These are phyloP conservation scores for Steinernema khuongi DNA, from an alignment of 1,140 invertebrate species.

Conservation along the genomic window DNA sequence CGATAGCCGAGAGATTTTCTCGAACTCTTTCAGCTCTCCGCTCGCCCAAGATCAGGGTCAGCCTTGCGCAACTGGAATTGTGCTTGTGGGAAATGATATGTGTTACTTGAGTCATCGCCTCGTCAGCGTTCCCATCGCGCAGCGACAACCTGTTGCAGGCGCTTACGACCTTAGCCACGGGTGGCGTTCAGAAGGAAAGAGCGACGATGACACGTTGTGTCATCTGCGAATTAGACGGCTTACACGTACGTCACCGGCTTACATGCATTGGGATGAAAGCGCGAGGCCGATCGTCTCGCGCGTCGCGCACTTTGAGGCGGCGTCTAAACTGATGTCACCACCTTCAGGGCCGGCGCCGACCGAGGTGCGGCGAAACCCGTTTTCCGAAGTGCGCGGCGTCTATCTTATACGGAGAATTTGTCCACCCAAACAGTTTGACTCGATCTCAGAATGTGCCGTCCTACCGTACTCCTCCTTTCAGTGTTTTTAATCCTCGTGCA, in stretches of 20 bases:
- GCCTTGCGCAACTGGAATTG: constrained; percentile 7
- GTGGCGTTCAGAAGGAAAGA: too few relatives aligned
- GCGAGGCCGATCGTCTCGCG: too few relatives aligned
- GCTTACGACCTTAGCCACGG: too few relatives aligned
- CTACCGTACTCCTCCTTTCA: background rate
- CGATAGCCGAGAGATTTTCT: background rate
- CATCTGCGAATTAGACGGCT: too few relatives aligned
- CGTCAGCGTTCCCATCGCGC: background rate
- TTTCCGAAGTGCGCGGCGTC: background rate
- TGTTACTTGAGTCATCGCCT: background rate
- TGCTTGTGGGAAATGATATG: background rate
- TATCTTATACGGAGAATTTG: background rate
- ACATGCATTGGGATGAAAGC: too few relatives aligned
- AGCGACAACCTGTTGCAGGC: background rate
- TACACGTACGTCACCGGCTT: too few relatives aligned
- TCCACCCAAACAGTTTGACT: constrained; percentile 7
- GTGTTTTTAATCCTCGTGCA: background rate
- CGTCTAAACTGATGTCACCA: constrained; percentile 4
- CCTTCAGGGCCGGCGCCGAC: background rate
- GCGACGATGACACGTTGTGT: too few relatives aligned
- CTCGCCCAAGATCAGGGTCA: constrained; percentile 4
- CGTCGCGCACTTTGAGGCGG: background rate
- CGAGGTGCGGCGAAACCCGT: background rate
- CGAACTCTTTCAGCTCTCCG: background rate
- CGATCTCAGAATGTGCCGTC: constrained; percentile 7